These are phyloP conservation scores for Amblyteles armatorius DNA, from an alignment of 2,888 invertebrate species.

Conservation along the genomic window DNA sequence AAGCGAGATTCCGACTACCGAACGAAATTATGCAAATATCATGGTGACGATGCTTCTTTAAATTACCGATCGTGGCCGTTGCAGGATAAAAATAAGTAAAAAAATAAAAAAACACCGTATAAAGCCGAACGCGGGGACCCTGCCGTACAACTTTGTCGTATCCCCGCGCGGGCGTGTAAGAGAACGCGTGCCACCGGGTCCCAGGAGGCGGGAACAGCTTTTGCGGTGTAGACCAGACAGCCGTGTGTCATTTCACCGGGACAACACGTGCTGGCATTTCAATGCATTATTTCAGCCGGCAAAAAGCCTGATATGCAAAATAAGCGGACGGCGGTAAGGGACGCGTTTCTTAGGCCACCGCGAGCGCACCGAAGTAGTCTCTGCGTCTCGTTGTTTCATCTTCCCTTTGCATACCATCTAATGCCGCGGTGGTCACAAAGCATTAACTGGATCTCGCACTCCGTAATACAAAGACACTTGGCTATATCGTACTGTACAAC, in stretches of 20 bases:
- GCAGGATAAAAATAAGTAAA: constrained; percentile 34
- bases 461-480: constrained; percentile 39
- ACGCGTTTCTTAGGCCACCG: constrained; percentile 64
- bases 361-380: constrained; percentile 55
- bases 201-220: constrained; percentile 72
- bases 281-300: constrained; percentile 83
- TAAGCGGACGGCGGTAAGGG: constrained; percentile 67
- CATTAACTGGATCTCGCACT: constrained; percentile 60
- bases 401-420: constrained; percentile 64
- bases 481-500: constrained; percentile 46
- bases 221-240: constrained; percentile 76
- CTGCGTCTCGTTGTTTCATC: constrained; percentile 53
- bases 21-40: constrained; percentile 21
- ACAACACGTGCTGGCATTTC: constrained; percentile 82
- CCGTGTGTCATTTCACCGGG: constrained; percentile 83
- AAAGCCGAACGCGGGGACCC: background rate
- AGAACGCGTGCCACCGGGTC: constrained; percentile 61
- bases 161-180: constrained; percentile 36
- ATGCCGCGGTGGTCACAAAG: constrained; percentile 62
- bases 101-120: background rate
- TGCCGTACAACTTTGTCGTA: constrained; percentile 1
- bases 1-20: background rate
- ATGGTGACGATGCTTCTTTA: constrained; percentile 47
- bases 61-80: constrained; percentile 58
- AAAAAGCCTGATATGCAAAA: constrained; percentile 83